phyloP scores from a whole-genome alignment of 2,113 vertebrate genomes.

The Verasper variegatus region DNA sequence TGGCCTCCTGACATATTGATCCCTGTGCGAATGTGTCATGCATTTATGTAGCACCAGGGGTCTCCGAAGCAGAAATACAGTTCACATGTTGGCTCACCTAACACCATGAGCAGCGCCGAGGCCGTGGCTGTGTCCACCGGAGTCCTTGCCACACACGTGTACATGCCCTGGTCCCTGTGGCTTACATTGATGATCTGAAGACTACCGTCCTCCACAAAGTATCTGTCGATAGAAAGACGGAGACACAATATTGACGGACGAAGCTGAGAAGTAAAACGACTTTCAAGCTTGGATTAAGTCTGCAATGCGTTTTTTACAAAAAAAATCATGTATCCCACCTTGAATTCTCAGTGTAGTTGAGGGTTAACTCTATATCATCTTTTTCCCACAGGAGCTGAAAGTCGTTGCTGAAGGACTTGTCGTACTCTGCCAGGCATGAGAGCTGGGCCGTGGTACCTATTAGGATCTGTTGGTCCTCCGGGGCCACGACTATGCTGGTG shows the following conservation, averaged over 20 bases:
- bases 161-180: constrained; percentile 87
- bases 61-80: not conserved
- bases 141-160: constrained; percentile 87
- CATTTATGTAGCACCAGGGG: constrained; percentile 11
- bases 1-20: constrained; percentile 51
- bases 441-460: constrained; percentile 85
- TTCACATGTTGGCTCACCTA: constrained; percentile 84
- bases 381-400: constrained; percentile 92
- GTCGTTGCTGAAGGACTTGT: constrained; percentile 86
- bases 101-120: constrained; percentile 82
- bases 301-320: not conserved
- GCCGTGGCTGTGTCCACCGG: constrained; percentile 83
- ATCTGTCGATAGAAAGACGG: constrained; percentile 65
- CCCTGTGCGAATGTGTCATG: constrained; percentile 11
- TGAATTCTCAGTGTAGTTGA: constrained; percentile 84
- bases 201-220: constrained; percentile 83
- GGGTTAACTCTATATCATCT: constrained; percentile 82
- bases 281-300: constrained; percentile 24
- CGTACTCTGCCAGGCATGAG: constrained; percentile 88
- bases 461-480: constrained; percentile 84
- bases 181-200: constrained; percentile 89
- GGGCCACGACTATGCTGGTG: constrained; percentile 85
- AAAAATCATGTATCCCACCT: constrained; percentile 78
- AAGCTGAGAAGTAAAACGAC: constrained; percentile 20
- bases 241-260: constrained; percentile 44